Percentiles rank a stretch among this genome's conserved stretches.
phyloP scores from a whole-genome alignment of 2,797 vertebrate species.

The Characodon lateralis region DNA sequence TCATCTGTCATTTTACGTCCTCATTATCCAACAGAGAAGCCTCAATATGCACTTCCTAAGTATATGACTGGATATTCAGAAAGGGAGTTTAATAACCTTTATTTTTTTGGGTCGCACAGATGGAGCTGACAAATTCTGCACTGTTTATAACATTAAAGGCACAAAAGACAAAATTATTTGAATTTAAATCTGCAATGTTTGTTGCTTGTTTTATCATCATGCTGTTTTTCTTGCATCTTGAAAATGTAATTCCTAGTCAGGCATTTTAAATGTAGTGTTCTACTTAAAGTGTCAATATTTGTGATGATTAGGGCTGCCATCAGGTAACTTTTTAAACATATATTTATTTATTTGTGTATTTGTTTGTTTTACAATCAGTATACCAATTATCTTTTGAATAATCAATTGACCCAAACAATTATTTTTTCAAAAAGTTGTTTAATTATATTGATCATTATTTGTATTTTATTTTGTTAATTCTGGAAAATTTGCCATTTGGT shows the following conservation, averaged over 20 bases:
- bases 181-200: neutral
- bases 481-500: neutral
- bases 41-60: slow-evolving; percentile 9
- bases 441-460: neutral
- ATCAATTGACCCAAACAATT: neutral
- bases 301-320: too few species aligned
- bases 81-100: slow-evolving; percentile 5
- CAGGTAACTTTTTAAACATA: too few species aligned
- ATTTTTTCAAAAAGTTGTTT: neutral
- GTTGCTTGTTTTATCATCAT: neutral
- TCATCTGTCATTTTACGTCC: slow-evolving; percentile 61
- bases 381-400: neutral
- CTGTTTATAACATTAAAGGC: neutral
- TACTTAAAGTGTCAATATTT: neutral
- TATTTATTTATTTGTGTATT: neutral
- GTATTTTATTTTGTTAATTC: neutral
- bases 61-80: neutral
- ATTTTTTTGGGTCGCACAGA: slow-evolving; percentile 1
- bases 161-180: neutral
- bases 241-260: neutral
- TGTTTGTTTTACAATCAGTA: too few species aligned
- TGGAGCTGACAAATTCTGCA: neutral
- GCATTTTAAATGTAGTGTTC: neutral
- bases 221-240: neutral
- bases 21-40: slow-evolving; percentile 14